Base-by-base conservation (phyloP, 2,797 vertebrate genomes). In the Eutrigla gurnardus region DNA sequence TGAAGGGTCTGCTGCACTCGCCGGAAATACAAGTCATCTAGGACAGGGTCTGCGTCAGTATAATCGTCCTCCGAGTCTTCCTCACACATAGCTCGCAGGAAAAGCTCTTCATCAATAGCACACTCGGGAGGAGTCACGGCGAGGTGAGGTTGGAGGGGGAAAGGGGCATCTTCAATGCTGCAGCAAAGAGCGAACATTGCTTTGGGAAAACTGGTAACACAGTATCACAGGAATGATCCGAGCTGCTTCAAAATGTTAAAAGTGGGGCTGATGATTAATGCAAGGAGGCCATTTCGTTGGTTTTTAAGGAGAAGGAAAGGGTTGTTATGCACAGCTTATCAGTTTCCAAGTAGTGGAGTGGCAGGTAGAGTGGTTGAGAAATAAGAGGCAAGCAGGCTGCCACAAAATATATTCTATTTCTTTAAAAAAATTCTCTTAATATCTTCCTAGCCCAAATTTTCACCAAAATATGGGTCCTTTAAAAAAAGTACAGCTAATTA, bases 11-110 rank as follows among this genome's bases (percentile, higher is more conserved):
- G 90, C 61, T 81, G 90, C 61, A 94, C 58, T 42, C 83, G 76
- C 2, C 94, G 92, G 1, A 88, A 74, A 47, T 93, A 93, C 60
- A 95, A 89, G 78, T 94, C 94, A 40, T 95, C 94, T 0, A 95
- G 93, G 79, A 96, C 91, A 1, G 96, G 94, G 89, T 96, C 97
- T 9, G 97, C 92, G 43, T 96, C 94, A 46, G 95, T 91, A 77
- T 91, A 92, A 61, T 93, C 92, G 0, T 95, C 95, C 8, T 93
- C 93, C 0, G 90, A 93, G 45, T 85, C 87, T 8, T 91, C 88
- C 47, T 95, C 95, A 33, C 80, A 91, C 78, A 92, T 90, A 68
- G 93, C 91, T 68, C 75, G 86, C 64, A 93, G 92, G 87, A 92
- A 86, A 87, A 91, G 79, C 61, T 93, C 94, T 76, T 91, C 80